These are phyloP conservation scores for Lepidurus arcticus DNA, from an alignment of 1,140 invertebrate species.

Conservation along the genomic window DNA sequence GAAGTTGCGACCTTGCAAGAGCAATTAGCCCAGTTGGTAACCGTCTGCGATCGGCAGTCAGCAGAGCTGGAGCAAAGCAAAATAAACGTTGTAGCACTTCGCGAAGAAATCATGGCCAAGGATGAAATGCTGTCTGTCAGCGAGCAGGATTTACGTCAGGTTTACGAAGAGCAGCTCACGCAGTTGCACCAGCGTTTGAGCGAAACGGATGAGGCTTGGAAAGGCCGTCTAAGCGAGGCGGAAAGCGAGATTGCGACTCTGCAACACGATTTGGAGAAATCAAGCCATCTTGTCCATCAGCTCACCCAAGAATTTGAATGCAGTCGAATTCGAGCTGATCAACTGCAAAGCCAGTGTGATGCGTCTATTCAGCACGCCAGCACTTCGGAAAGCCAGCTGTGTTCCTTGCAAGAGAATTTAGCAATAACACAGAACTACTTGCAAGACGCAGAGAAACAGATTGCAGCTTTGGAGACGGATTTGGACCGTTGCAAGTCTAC, in stretches of 20 bases:
- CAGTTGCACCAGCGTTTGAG: not conserved
- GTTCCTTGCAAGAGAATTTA: slow-evolving; percentile 24
- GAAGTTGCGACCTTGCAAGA: not conserved
- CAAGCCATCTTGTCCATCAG: not conserved
- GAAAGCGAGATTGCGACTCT: not conserved
- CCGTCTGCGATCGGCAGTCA: not conserved
- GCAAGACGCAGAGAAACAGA: slow-evolving; percentile 10
- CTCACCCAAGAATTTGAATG: not conserved
- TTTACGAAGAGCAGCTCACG: not conserved
- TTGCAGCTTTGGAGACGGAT: slow-evolving; percentile 22
- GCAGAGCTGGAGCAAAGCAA: slow-evolving; percentile 2
- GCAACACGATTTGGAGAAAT: slow-evolving; percentile 7
- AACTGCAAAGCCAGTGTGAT: not conserved
- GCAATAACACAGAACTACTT: slow-evolving; percentile 3
- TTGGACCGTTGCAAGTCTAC: not conserved
- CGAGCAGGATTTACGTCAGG: not conserved
- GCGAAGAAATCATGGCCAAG: not conserved
- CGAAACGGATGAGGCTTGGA: not conserved
- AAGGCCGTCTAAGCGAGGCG: not conserved
- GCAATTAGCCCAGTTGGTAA: not conserved
- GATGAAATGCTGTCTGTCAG: not conserved
- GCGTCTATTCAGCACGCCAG: not conserved
- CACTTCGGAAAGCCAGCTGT: not conserved
- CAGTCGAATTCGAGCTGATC: not conserved
- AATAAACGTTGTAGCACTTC: not conserved